A percentile compares a stretch with the other conserved stretches of the same genome.
These are phyloP conservation scores for Conger conger DNA, from an alignment of 2,113 vertebrate genomes.

Conservation along the genomic window DNA sequence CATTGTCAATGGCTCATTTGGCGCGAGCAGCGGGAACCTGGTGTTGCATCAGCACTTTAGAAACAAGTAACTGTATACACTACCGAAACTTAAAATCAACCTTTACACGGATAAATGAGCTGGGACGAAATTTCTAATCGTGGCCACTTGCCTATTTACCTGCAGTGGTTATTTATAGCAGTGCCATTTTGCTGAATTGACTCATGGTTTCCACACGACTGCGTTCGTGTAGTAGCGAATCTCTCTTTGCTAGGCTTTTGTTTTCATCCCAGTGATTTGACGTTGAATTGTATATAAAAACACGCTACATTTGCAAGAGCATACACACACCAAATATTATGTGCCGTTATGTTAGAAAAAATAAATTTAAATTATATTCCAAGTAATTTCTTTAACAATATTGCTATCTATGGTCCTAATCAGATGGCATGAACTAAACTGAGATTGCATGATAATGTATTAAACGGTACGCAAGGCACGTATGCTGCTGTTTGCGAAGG, in stretches of 20 bases:
- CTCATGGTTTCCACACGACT: background rate
- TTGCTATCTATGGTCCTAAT: background rate
- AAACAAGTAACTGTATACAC: background rate
- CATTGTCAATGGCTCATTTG: constrained; percentile 15
- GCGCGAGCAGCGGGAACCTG: background rate
- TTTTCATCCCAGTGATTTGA: background rate
- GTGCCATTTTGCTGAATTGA: background rate
- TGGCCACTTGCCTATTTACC: background rate
- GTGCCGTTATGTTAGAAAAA: background rate
- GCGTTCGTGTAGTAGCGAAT: background rate
- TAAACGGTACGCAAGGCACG: background rate
- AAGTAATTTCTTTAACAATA: background rate
- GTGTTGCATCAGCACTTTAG: background rate
- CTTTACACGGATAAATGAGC: background rate
- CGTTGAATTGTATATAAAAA: background rate
- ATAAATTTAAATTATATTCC: background rate
- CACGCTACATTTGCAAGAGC: background rate
- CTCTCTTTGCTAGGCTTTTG: background rate
- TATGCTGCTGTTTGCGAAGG: background rate
- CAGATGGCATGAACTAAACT: background rate
- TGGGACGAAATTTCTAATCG: background rate
- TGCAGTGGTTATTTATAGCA: background rate
- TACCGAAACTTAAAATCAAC: background rate
- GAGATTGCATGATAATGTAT: background rate
- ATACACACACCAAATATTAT: background rate